These are phyloP conservation scores for Reticulitermes speratus DNA, from an alignment of 1,140 invertebrate species.

Conservation along the genomic window DNA sequence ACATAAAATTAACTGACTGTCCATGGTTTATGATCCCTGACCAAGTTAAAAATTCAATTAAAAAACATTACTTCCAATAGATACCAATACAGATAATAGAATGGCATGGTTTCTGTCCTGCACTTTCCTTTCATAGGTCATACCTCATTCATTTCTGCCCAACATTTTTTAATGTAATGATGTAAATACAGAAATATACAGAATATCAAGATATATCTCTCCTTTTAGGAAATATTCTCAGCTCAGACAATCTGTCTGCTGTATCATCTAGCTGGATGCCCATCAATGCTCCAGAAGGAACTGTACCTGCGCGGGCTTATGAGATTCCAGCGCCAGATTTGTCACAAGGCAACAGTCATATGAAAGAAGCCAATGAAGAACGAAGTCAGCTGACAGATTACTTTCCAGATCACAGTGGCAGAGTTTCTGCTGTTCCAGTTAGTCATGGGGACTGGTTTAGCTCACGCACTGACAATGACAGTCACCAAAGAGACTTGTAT, in stretches of 20 bases:
- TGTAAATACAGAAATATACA: too few relatives aligned
- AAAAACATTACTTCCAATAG: too few relatives aligned
- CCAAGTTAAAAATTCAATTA: too few relatives aligned
- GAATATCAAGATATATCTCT: background rate
- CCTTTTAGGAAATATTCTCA: background rate
- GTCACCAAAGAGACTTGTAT: background rate
- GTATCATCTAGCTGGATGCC: conserved; percentile 38
- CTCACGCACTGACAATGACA: background rate
- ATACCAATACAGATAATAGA: too few relatives aligned
- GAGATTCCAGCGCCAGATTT: conserved; percentile 39
- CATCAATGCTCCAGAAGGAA: conserved; percentile 40
- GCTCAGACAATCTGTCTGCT: background rate
- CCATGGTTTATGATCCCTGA: too few relatives aligned
- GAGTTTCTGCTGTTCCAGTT: conserved; percentile 2
- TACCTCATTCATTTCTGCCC: too few relatives aligned
- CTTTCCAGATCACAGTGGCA: background rate
- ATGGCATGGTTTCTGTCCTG: too few relatives aligned
- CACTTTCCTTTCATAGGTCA: too few relatives aligned
- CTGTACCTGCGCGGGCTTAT: conserved; percentile 39
- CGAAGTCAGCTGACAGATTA: background rate
- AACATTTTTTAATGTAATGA: too few relatives aligned
- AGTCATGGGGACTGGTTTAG: background rate
- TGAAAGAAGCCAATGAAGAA: background rate
- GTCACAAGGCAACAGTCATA: conserved; percentile 7
- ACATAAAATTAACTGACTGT: too few relatives aligned